Evolutionary conservation across 2,797 vertebrate genomes (phyloP).

Genomic region (Enteromius argenteus): DNA sequence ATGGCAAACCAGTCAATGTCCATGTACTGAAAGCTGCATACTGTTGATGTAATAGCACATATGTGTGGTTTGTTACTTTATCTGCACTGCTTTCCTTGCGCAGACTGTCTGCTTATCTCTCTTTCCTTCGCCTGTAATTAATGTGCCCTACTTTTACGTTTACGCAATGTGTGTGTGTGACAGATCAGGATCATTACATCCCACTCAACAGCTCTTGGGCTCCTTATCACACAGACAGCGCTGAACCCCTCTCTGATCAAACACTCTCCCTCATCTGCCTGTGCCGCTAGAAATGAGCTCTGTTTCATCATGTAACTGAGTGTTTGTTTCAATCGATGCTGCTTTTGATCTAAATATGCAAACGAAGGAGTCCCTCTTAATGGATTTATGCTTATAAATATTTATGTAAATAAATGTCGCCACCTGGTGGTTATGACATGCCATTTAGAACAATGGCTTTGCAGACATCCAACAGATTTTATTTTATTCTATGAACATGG

Average conservation of each 20-base stretch:
- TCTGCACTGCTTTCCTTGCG: conserved; percentile 61
- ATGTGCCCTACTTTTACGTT: conserved; percentile 44
- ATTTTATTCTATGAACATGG: background rate
- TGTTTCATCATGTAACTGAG: conserved; percentile 34
- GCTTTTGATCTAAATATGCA: conserved; percentile 45
- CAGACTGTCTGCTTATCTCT: conserved; percentile 54
- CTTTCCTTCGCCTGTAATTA: conserved; percentile 49
- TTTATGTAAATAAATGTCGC: conserved; percentile 12
- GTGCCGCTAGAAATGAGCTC: conserved; percentile 33
- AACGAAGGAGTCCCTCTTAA: conserved; percentile 1
- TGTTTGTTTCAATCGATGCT: conserved; percentile 24
- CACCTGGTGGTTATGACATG: conserved; percentile 21
- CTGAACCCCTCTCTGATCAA: conserved; percentile 37
- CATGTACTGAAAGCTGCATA: background rate
- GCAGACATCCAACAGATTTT: background rate
- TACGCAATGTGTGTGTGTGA: conserved; percentile 5
- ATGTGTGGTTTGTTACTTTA: conserved; percentile 53
- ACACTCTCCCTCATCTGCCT: conserved; percentile 18
- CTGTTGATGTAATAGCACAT: conserved; percentile 8
- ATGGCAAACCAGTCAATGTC: conserved; percentile 7
- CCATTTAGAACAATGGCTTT: background rate
- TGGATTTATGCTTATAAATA: conserved; percentile 24
- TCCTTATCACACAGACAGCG: conserved; percentile 27
- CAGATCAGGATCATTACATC: conserved; percentile 41
- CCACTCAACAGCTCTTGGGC: conserved; percentile 33